Base-by-base conservation (phyloP, 2,888 invertebrate genomes). In the Dyspetes luteomarginatus region DNA sequence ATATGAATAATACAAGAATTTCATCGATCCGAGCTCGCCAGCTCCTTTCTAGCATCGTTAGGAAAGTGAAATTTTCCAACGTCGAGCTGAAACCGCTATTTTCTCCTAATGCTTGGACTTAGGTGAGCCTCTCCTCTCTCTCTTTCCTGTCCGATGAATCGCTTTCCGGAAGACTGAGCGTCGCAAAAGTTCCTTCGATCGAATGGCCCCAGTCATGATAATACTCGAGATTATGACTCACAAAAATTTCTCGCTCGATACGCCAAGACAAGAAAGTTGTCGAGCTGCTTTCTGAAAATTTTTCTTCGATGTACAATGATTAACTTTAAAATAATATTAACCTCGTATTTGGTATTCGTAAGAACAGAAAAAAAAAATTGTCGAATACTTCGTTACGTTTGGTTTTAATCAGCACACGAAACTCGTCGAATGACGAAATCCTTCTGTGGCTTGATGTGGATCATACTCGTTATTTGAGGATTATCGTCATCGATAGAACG, bases 381-480 rank as follows among this genome's bases (percentile, higher is more conserved):
- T 48, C 4, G 17, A 17, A 17, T 7, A 48, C 17, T 48, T 48
- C 15, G 17, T 48, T 48, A 48, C 15, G 7, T 0, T 26, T 17
- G 12, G 1, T 9, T 9, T 28, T 28, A 28, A 48, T 48, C 15
- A 48, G 17, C 17, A 17, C 48, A 15, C 15, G 17, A 48, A 48
- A 5, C 19, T 4, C 45, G 12, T 36, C n/a, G n/a, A n/a, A n/a
- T n/a, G n/a, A n/a, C n/a, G n/a, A 52, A 52, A 52, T 55, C 22
- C 36, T 22, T 19, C 30, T 19, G 15, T 50, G 52, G 12, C 3
- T 17, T 4, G 7, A 71, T 9, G 36, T 12, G 26, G 48, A 81
- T 81, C 22, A 50, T 69, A 73, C 48, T 86, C 85, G 65, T 86
- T 88, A 86, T 65, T 76, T 22, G 41, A 45, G 82, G 82, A 84